Base-by-base conservation (phyloP, 2,888 invertebrate genomes). In the Agonopterix arenella region DNA sequence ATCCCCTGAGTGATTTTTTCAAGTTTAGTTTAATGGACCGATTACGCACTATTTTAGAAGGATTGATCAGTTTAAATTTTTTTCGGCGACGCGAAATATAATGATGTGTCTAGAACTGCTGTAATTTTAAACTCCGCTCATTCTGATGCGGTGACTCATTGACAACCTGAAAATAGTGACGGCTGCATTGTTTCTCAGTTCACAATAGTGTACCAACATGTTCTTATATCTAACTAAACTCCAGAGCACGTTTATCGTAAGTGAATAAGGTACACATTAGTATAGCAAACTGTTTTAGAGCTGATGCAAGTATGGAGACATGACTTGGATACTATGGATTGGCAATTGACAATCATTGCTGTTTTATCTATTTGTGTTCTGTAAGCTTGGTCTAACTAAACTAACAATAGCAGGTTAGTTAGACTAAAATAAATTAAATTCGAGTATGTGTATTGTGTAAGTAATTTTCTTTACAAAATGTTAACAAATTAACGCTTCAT, bases 121-220 rank as follows among this genome's bases (percentile, higher is more conserved):
- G 7, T 11, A 45, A 11, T 36, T 28, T 36, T 46, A 44, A 46
- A 50, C 51, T 44, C 53, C 52, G 59, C 58, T 58, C 61, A 58
- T 58, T 61, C 55, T 57, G 58, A 64, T 53, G 55, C 51, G 56
- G 62, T 76, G 78, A 77, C 68, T 75, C 75, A 77, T 65, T 71
- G 66, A 68, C 66, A 56, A 59, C 59, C 64, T 68, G 60, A 59
- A 73, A 76, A 75, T 76, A 76, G 68, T 67, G 58, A 53, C 65
- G 53, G 58, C 52, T 55, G 64, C 67, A 74, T 76, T 77, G 74
- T 76, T 60, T 62, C 56, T 5, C 60, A 57, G 47, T 48, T 36
- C 47, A 62, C 63, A 62, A 60, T 56, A 57, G 59, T 57, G 57
- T 52, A 44, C 51, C 49, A 52, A 41, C 48, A 45, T 40, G 50